Evolutionary conservation across 2,113 vertebrate species (phyloP).

Genomic region (Dromiciops gliroides): DNA sequence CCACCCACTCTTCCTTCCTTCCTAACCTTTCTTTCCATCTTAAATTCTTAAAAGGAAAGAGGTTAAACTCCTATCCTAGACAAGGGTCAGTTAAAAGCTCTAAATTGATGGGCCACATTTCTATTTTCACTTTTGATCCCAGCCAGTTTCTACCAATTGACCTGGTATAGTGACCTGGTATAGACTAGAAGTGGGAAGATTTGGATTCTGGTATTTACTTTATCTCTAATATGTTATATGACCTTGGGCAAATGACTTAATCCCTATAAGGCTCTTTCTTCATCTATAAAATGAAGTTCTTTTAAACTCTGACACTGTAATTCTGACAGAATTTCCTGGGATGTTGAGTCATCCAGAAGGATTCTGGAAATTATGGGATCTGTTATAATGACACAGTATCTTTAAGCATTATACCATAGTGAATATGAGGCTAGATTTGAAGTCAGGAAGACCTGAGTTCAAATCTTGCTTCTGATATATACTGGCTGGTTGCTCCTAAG

Average conservation of each 20-base stretch:
- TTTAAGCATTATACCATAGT: background rate
- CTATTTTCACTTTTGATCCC: rapidly evolving
- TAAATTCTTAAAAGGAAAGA: background rate
- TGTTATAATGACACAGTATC: background rate
- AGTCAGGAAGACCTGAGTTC: background rate
- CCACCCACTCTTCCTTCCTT: no score
- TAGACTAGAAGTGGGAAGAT: background rate
- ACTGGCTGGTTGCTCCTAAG: background rate
- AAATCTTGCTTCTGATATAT: background rate
- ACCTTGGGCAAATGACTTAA: background rate
- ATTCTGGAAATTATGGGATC: background rate
- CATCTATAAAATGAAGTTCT: background rate
- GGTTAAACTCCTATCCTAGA: background rate
- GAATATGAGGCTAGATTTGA: background rate
- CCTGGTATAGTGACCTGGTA: background rate
- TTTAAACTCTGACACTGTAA: background rate
- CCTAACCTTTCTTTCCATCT: background rate
- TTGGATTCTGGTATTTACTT: background rate
- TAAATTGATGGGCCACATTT: background rate
- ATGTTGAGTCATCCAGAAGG: background rate
- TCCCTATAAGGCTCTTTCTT: background rate
- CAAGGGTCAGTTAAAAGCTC: background rate
- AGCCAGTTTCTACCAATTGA: background rate
- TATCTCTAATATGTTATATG: background rate
- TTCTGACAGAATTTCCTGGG: background rate